phyloP scores from a whole-genome alignment of 2,113 vertebrate genomes.

The Daubentonia madagascariensis region DNA sequence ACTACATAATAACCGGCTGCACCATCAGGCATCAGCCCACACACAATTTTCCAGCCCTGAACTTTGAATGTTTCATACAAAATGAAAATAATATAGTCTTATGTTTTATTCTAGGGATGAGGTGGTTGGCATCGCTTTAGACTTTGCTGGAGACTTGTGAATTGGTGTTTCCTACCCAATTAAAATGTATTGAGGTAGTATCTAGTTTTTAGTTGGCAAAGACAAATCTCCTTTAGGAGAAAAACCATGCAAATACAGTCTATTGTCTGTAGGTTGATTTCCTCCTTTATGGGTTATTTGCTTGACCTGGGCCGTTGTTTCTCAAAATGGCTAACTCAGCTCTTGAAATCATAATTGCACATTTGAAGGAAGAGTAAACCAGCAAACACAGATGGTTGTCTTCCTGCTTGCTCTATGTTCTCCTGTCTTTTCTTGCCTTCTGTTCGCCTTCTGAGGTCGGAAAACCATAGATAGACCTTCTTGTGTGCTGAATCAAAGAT shows the following conservation, averaged over 20 bases:
- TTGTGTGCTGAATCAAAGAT: neutral
- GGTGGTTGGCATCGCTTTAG: constrained; percentile 45
- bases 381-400: constrained; percentile 55
- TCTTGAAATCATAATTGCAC: constrained; percentile 58
- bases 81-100: constrained; percentile 81
- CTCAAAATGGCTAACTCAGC: constrained; percentile 57
- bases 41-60: constrained; percentile 84
- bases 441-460: constrained; percentile 6
- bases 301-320: constrained; percentile 29
- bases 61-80: constrained; percentile 82
- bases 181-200: constrained; percentile 12
- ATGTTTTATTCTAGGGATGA: constrained; percentile 74
- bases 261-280: constrained; percentile 6
- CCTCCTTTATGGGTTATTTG: constrained; percentile 53
- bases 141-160: constrained; percentile 52
- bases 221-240: constrained; percentile 5
- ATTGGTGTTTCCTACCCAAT: constrained; percentile 57
- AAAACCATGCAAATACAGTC: neutral
- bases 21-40: constrained; percentile 83
- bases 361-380: constrained; percentile 33
- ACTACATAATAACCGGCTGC: constrained; percentile 83
- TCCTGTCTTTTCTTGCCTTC: neutral
- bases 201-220: constrained; percentile 32
- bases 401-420: constrained; percentile 23
- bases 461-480: neutral